Evolutionary conservation across 2,888 invertebrate species (phyloP), one percentile per base, ranked within the genome.

Genomic region (Osmoderma eremita): DNA sequence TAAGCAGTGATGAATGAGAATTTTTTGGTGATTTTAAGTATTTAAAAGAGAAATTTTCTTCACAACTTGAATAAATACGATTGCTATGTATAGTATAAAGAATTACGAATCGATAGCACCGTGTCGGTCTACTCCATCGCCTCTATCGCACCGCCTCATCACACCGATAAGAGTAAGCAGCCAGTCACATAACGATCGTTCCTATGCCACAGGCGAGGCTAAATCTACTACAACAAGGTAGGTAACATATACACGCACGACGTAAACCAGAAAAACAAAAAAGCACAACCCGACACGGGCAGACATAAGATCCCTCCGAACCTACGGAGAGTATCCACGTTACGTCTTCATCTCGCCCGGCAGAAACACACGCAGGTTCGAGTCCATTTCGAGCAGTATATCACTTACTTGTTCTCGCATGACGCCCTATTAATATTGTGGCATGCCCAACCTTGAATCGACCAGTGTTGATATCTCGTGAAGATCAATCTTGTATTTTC

Each of bases 391-490:
- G 78, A 80, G 79, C 81, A 81, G 79, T 82, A 82, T 82, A 82
- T 82, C 81, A 81, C 81, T 79, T 79, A 77, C 80, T 81, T 82
- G 82, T 82, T 82, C 81, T 74, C 76, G 77, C 78, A 77, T 82
- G 82, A 82, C 82, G 79, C 77, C 77, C 81, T 80, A 83, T 83
- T 83, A 82, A 83, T 83, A 82, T 81, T 81, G 78, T 81, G 80
- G 81, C 81, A 81, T 81, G 80, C 78, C 78, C 78, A 78, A 73
- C 77, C 78, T 78, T 76, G 77, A 73, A 78, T 72, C 71, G 69
- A 67, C 73, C 71, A 71, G 69, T 71, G 75, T 75, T 78, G 78
- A 78, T 79, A 78, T 77, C 78, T 77, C 70, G 67, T 69, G 72
- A 73, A 74, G 74, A 77, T 77, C 75, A 74, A 77, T 78, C 77